A percentile compares a stretch with the other conserved stretches of the same genome.
phyloP scores from a whole-genome alignment of 2,888 invertebrate genomes.

The Cremastinae sp. region DNA sequence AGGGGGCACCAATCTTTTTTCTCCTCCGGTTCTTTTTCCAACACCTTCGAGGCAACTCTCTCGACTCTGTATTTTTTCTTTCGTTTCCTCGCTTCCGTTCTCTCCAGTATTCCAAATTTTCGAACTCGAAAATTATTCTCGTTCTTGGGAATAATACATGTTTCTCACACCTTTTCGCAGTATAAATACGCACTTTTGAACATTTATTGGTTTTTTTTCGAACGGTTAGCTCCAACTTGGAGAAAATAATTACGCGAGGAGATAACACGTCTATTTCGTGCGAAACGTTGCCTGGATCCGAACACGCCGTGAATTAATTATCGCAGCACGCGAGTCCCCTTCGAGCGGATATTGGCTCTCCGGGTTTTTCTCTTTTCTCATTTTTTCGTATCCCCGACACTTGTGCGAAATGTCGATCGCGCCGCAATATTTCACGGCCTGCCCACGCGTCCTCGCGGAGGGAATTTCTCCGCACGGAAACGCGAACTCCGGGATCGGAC shows the following conservation, averaged over 20 bases:
- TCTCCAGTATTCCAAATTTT: no score
- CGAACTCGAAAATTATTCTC: no score
- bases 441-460: conserved; percentile 69
- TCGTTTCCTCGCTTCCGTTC: no score
- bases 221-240: neutral
- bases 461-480: conserved; percentile 27
- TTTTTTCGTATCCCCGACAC: conserved; percentile 5
- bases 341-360: conserved; percentile 52
- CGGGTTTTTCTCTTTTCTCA: conserved; percentile 2
- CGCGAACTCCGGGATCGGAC: conserved; percentile 11
- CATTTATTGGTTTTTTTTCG: no score
- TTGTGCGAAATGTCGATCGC: conserved; percentile 68
- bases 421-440: conserved; percentile 74
- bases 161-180: no score
- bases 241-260: conserved; percentile 38
- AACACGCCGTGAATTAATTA: conserved; percentile 75
- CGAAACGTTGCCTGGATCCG: conserved; percentile 62
- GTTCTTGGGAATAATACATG: no score
- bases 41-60: no score
- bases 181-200: no score
- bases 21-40: no score
- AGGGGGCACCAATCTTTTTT: conserved; percentile 66
- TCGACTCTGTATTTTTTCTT: no score
- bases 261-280: conserved; percentile 62
- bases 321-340: conserved; percentile 67